Percentiles rank a stretch among this genome's conserved stretches.
These are phyloP conservation scores for Pitangus sulphuratus DNA, from an alignment of 2,797 vertebrate species.

Conservation along the genomic window DNA sequence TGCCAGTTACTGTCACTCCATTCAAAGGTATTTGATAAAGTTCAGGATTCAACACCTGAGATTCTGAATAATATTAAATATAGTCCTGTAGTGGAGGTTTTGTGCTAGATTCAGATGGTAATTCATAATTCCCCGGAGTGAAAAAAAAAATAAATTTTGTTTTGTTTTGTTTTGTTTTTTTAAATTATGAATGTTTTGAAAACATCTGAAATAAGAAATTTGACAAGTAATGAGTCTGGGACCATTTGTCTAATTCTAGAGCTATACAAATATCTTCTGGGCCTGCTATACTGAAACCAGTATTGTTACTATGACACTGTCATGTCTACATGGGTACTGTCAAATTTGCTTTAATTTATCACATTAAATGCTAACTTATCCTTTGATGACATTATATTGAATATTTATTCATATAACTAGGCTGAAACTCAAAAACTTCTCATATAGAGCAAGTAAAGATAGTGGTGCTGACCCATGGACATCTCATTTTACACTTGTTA, in stretches of 20 bases:
- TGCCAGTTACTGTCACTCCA: fast-evolving
- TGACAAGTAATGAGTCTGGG: neutral
- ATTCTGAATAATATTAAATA: neutral
- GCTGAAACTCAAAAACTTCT: neutral
- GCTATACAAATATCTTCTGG: neutral
- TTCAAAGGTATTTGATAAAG: neutral
- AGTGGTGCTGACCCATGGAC: neutral
- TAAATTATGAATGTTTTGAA: neutral
- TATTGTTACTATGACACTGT: neutral
- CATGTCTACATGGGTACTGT: neutral
- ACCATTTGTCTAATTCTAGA: neutral
- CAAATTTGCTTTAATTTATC: neutral
- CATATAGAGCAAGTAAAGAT: neutral
- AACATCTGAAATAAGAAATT: neutral
- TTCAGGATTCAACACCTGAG: neutral
- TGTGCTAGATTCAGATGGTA: neutral
- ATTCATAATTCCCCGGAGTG: neutral
- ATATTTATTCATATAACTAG: neutral
- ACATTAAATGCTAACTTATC: neutral
- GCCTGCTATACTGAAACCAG: neutral
- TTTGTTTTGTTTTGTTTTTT: neutral
- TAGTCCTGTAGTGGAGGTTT: neutral
- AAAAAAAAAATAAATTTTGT: no score
- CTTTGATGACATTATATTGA: neutral
- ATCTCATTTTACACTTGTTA: neutral